A percentile compares a stretch with the other conserved stretches of the same genome.
These are phyloP conservation scores for Tetropium fuscum DNA, from an alignment of 2,888 invertebrate species.

Conservation along the genomic window DNA sequence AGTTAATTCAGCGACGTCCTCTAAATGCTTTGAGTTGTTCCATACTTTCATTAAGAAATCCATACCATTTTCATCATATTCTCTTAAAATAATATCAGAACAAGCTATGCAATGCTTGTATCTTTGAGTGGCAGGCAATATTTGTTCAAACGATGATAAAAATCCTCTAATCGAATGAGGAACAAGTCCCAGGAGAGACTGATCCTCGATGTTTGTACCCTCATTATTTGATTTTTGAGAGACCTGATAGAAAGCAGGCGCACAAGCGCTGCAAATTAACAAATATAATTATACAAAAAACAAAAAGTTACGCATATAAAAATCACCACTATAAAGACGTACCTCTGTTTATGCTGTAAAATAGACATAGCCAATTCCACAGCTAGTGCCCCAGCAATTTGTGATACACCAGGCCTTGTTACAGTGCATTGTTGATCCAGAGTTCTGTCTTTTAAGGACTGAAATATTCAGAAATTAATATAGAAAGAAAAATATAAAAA, in stretches of 20 bases:
- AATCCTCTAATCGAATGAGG: conserved; percentile 97
- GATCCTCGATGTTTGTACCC: conserved; percentile 40
- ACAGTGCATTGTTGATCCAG: conserved; percentile 99
- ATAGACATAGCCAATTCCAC: conserved; percentile 90
- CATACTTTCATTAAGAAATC: conserved; percentile 84
- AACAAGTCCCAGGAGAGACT: conserved; percentile 78
- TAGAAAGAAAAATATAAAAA: too few relatives aligned
- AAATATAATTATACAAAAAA: conserved; percentile 4
- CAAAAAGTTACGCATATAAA: background rate
- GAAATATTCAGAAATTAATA: conserved; percentile 50
- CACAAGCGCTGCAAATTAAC: conserved; percentile 53
- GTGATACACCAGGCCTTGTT: conserved; percentile 92
- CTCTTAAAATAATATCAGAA: conserved; percentile 72
- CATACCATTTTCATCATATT: conserved; percentile 70
- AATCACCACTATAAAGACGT: conserved; percentile 39
- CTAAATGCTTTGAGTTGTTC: conserved; percentile 83
- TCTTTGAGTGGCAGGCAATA: conserved; percentile 86
- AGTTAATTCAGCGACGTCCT: conserved; percentile 86
- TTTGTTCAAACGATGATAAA: conserved; percentile 83
- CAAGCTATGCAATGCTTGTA: conserved; percentile 96
- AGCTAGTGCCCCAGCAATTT: conserved; percentile 90
- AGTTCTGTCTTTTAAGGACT: conserved; percentile 92
- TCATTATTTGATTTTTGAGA: conserved; percentile 47
- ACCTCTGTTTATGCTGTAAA: conserved; percentile 86
- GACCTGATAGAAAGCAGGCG: conserved; percentile 75